These are phyloP conservation scores for Rhabdophis nuchalis DNA, from an alignment of 2,797 vertebrate species.

Conservation along the genomic window DNA sequence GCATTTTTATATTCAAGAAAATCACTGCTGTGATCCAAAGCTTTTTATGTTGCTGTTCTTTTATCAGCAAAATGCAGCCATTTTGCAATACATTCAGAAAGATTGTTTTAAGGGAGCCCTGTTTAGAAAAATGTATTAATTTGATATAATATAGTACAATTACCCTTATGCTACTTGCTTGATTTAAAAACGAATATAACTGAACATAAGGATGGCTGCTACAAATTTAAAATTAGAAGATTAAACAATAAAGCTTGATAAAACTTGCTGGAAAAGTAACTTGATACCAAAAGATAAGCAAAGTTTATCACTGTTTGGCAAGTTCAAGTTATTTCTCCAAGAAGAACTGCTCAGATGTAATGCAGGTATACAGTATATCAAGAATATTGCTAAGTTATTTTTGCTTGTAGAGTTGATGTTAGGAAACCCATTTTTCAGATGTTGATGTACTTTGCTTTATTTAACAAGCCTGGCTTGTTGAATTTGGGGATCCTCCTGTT, in stretches of 20 bases:
- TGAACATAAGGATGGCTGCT: neutral
- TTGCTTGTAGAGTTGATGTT: neutral
- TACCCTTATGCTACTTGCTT: neutral
- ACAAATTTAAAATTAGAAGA: neutral
- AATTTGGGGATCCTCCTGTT: neutral
- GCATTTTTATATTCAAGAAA: neutral
- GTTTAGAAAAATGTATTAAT: neutral
- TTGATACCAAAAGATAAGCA: neutral
- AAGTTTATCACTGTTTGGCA: neutral
- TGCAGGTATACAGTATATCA: neutral
- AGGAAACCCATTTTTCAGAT: neutral
- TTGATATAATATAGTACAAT: neutral
- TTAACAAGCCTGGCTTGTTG: neutral
- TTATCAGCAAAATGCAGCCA: neutral
- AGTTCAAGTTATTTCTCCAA: neutral
- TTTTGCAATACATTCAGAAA: neutral
- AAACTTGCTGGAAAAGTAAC: constrained; percentile 32
- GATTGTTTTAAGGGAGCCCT: neutral
- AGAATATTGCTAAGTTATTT: neutral
- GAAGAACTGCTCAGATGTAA: neutral
- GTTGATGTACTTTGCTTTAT: neutral
- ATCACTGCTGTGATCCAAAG: neutral
- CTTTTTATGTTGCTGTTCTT: neutral
- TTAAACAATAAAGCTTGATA: constrained; percentile 18
- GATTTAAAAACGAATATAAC: neutral